Evolutionary conservation across 1,140 invertebrate genomes (phyloP).

Genomic region (Acromyrmex charruanus): DNA sequence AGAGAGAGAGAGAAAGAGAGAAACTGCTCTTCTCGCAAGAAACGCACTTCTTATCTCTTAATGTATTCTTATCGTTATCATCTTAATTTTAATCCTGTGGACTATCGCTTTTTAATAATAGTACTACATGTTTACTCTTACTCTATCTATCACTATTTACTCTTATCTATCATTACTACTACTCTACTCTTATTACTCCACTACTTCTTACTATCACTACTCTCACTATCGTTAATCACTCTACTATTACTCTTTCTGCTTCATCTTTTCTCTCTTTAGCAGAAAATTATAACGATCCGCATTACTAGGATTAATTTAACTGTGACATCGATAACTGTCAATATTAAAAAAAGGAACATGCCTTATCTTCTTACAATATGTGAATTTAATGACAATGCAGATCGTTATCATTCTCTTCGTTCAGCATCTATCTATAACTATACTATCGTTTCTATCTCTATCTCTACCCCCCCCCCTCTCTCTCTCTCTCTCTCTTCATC

Average conservation of each 20-base stretch:
- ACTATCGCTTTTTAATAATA: constrained; percentile 29
- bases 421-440: constrained; percentile 39
- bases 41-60: constrained; percentile 16
- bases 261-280: constrained; percentile 32
- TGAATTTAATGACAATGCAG: constrained; percentile 9
- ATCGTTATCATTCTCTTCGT: constrained; percentile 20
- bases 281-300: constrained; percentile 11
- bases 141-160: constrained; percentile 8
- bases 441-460: constrained; percentile 41
- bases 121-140: constrained; percentile 55
- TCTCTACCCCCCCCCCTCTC: constrained; percentile 36
- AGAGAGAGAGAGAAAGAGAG: constrained; percentile 37
- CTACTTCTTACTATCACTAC: constrained; percentile 8
- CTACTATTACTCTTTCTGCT: constrained; percentile 45
- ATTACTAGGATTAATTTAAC: constrained; percentile 12
- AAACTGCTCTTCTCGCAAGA: constrained; percentile 21
- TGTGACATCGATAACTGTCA: background rate
- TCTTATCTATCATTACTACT: constrained; percentile 9
- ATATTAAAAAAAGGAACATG: background rate
- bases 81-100: constrained; percentile 13
- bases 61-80: background rate
- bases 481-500: constrained; percentile 16
- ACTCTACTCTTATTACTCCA: constrained; percentile 7
- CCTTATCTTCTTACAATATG: background rate
- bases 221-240: constrained; percentile 34